These are phyloP conservation scores for Encarsia formosa DNA, from an alignment of 2,888 invertebrate species.

Conservation along the genomic window DNA sequence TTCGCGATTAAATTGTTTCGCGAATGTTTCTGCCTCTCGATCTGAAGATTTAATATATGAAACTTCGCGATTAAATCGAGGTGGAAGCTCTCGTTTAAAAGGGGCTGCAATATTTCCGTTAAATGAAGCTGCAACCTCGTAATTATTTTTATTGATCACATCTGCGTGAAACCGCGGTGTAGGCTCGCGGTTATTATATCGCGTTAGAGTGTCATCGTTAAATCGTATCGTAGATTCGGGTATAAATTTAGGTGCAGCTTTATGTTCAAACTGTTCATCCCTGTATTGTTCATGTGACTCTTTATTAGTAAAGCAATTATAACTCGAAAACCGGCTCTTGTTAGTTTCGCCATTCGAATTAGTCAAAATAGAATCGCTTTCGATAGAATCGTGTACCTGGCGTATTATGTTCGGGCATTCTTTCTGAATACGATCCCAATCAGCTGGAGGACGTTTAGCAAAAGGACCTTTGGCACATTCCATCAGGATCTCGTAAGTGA, in stretches of 20 bases:
- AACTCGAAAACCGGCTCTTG: background rate
- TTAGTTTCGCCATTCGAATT: constrained; percentile 24
- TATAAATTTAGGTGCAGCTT: background rate
- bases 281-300: background rate
- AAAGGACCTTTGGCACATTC: constrained; percentile 57
- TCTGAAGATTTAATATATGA: too few species aligned
- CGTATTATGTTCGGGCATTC: constrained; percentile 55
- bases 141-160: too few species aligned
- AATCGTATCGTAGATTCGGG: too few species aligned
- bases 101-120: too few species aligned
- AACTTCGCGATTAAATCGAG: too few species aligned
- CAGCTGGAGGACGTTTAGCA: constrained; percentile 53
- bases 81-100: too few species aligned
- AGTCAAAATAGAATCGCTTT: constrained; percentile 23
- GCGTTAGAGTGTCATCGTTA: too few species aligned
- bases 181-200: too few species aligned
- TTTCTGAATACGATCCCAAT: constrained; percentile 55
- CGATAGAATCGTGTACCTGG: constrained; percentile 51
- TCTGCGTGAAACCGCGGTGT: too few species aligned
- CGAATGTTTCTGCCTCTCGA: too few species aligned
- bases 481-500: constrained; percentile 54
- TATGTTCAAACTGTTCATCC: constrained; percentile 1
- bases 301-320: constrained; percentile 6
- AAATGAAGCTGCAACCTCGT: too few species aligned
- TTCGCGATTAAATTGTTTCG: too few species aligned